Evolutionary conservation across 2,113 vertebrate genomes (phyloP), one percentile per base, ranked within the genome.

Genomic region (Galbula dea): DNA sequence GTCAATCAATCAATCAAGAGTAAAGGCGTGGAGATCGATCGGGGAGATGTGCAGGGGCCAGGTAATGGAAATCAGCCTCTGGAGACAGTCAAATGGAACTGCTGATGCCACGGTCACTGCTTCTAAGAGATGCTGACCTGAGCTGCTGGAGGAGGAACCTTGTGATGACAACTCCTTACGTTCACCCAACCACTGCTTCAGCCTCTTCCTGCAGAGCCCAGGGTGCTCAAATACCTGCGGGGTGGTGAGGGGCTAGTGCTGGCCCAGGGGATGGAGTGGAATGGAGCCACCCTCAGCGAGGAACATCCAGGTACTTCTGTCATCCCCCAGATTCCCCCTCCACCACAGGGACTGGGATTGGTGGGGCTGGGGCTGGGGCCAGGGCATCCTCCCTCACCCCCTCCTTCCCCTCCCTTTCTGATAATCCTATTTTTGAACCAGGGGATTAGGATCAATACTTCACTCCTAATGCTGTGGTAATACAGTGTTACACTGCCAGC

Each of bases 351-450:
- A 6, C 43, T 3, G 2, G 27, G 22, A 2, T 18, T 39, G 54
- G 21, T 57, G 54, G 48, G 43, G 29, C 27, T 41, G 18, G 34
- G 74, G 37, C 15, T 32, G 57, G 43, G 43, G 36, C 18, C 18
- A 46, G 63, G 86, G 65, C 81, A 74, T 79, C 87, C 54, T 61
- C 69, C 77, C 6, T 21, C 59, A 7, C 27, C 66, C 73, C 87
- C 80, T 52, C 84, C 71, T 24, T 37, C 34, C 92, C 89, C 78
- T 69, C 83, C 94, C 73, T 86, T 86, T 93, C 90, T 91, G 88
- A 90, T 96, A 96, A 96, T 96, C 96, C 95, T 95, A 94, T 96
- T 96, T 96, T 89, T 89, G 96, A 94, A 86, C 79, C 94, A 83
- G 92, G 87, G 92, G 96, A 96, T 96, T 96, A 96, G 93, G 94